Evolutionary conservation across 1,140 invertebrate genomes (phyloP).

Genomic region (Apis laboriosa): DNA sequence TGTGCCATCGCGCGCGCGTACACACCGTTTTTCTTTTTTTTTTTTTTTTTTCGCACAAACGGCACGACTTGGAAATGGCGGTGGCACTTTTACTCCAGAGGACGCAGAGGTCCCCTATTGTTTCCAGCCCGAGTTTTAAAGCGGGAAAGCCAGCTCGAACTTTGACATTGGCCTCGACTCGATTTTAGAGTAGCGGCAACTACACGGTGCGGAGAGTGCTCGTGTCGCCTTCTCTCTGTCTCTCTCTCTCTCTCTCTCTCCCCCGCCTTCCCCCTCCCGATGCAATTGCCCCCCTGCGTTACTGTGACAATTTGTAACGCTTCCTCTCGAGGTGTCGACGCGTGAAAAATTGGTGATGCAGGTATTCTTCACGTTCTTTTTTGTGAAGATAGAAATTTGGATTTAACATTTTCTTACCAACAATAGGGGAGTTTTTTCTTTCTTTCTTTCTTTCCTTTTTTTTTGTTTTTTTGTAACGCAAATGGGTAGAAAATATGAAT

Average conservation of each 20-base stretch:
- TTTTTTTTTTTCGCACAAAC: constrained; percentile 19
- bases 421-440: no score
- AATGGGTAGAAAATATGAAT: no score
- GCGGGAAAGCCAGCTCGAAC: constrained; percentile 53
- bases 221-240: constrained; percentile 8
- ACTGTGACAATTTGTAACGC: background rate
- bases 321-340: background rate
- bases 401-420: no score
- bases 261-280: background rate
- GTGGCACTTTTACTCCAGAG: constrained; percentile 44
- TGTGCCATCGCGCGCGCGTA: constrained; percentile 23
- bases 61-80: constrained; percentile 52
- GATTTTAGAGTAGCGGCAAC: constrained; percentile 29
- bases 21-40: background rate
- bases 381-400: no score
- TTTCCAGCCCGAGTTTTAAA: constrained; percentile 48
- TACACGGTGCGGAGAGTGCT: constrained; percentile 29
- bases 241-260: background rate
- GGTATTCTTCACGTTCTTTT: no score
- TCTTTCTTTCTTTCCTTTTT: no score
- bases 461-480: no score
- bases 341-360: background rate
- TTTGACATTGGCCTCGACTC: constrained; percentile 65
- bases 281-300: background rate
- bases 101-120: constrained; percentile 34